A percentile compares a stretch with the other conserved stretches of the same genome.
Evolutionary conservation across 1,140 invertebrate genomes (phyloP).

Genomic region (Epicauta chinensis): DNA sequence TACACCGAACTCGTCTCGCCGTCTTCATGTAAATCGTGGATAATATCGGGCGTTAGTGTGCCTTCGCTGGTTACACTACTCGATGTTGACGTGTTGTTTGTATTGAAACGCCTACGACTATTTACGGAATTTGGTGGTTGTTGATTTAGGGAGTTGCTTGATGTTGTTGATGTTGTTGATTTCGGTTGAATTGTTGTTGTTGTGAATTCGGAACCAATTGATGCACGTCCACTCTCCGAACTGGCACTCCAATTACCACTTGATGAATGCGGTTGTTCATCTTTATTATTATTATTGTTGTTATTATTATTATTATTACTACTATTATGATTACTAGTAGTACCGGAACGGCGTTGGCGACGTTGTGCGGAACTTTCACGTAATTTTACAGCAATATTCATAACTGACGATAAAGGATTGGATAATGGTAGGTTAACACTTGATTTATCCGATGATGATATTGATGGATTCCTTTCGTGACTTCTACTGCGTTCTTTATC

Average conservation of each 20-base stretch:
- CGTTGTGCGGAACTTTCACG: conserved; percentile 61
- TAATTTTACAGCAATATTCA: conserved; percentile 61
- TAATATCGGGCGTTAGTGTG: conserved; percentile 75
- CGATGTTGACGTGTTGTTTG: conserved; percentile 64
- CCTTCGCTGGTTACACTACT: conserved; percentile 79
- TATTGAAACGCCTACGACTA: conserved; percentile 53
- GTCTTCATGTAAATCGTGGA: conserved; percentile 68
- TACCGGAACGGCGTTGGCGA: conserved; percentile 50
- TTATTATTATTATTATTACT: no score
- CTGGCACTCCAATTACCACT: conserved; percentile 92
- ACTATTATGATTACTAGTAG: conserved; percentile 3
- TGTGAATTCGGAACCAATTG: conserved; percentile 74
- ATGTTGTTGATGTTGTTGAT: conserved; percentile 60
- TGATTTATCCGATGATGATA: conserved; percentile 60
- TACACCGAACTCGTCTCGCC: conserved; percentile 89
- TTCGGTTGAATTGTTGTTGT: conserved; percentile 63
- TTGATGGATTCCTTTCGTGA: conserved; percentile 66
- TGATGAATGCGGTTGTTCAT: conserved; percentile 75
- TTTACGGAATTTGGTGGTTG: conserved; percentile 63
- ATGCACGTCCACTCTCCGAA: conserved; percentile 79
- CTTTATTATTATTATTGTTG: conserved; percentile 46
- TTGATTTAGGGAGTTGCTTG: conserved; percentile 58
- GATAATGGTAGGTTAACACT: conserved; percentile 50
- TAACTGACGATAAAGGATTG: conserved; percentile 48
- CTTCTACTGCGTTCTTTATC: conserved; percentile 48